Conservation (phyloP, 2,113 vertebrate genomes). For the Salvelinus sp. region DNA sequence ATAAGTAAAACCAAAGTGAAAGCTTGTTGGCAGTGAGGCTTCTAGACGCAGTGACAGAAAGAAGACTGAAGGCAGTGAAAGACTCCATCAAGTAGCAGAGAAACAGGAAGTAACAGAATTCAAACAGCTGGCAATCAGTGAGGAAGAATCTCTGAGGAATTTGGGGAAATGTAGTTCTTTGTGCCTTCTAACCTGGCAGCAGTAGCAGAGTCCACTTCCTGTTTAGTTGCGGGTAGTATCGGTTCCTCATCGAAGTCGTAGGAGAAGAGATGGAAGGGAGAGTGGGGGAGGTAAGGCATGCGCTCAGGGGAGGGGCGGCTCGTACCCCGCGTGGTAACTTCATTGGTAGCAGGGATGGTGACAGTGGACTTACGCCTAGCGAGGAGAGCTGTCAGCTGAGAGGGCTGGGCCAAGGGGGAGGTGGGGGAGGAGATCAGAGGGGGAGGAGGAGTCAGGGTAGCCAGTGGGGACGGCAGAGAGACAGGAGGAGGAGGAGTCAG, state of each 20-base stretch:
- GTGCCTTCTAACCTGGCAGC: slow-evolving; percentile 3
- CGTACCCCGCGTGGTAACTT: not conserved
- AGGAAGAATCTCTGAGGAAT: slow-evolving; percentile 19
- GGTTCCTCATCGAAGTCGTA: slow-evolving; percentile 1
- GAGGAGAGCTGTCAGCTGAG: not conserved
- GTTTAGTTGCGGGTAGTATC: not conserved
- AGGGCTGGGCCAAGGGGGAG: not conserved
- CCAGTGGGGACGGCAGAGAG: too few relatives aligned
- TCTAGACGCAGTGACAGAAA: not conserved
- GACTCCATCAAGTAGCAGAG: not conserved
- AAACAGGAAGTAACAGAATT: not conserved
- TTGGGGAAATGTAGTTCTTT: too few relatives aligned
- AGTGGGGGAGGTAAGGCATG: slow-evolving; percentile 10
- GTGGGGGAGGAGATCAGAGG: not conserved
- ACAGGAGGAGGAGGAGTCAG: too few relatives aligned
- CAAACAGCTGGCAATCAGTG: not conserved
- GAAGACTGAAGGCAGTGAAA: slow-evolving; percentile 4
- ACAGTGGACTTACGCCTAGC: not conserved
- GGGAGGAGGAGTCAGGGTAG: not conserved
- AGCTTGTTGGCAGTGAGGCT: too few relatives aligned
- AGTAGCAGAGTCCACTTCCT: not conserved
- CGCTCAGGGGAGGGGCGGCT: not conserved
- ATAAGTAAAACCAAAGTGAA: too few relatives aligned
- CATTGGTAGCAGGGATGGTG: not conserved
- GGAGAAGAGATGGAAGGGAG: slow-evolving; percentile 8